Conservation (phyloP, 2,797 vertebrate genomes). For the Pipistrellus kuhlii region DNA sequence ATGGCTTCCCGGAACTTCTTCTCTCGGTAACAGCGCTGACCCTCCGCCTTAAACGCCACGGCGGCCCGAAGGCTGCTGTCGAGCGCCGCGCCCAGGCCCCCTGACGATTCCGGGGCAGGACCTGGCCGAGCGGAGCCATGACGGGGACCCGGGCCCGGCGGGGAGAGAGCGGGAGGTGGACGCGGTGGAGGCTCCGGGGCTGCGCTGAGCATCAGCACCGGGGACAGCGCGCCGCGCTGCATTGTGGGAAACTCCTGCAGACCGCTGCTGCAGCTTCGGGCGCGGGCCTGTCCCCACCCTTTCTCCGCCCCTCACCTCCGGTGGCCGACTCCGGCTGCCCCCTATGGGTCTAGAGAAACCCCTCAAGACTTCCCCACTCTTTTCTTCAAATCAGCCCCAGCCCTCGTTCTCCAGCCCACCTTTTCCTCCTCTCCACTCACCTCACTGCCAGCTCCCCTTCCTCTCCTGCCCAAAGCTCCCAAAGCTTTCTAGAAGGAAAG, state of each 20-base stretch:
- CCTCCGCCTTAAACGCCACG: conserved; percentile 95
- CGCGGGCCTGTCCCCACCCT: conserved; percentile 80
- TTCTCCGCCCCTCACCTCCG: conserved; percentile 81
- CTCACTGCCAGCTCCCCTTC: conserved; percentile 12
- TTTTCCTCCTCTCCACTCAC: neutral
- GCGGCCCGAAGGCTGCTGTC: conserved; percentile 93
- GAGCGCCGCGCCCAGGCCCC: conserved; percentile 89
- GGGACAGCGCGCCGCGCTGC: conserved; percentile 90
- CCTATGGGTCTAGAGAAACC: conserved; percentile 76
- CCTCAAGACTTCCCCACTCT: conserved; percentile 43
- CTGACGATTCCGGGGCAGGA: conserved; percentile 87
- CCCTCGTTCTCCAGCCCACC: neutral
- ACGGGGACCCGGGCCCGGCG: conserved; percentile 67
- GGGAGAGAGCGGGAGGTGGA: conserved; percentile 80
- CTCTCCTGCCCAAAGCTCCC: conserved; percentile 23
- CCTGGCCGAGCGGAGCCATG: conserved; percentile 72
- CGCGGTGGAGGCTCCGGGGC: conserved; percentile 88
- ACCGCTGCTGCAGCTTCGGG: conserved; percentile 83
- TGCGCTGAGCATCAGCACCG: conserved; percentile 90
- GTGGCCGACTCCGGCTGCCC: conserved; percentile 71
- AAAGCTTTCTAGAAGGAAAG: conserved; percentile 65
- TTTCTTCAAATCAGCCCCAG: neutral
- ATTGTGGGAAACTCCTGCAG: conserved; percentile 91
- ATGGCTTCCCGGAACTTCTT: conserved; percentile 98
- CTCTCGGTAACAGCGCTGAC: conserved; percentile 95